Conservation (phyloP, 2,888 invertebrate genomes). For the Heliconius charithonia region DNA sequence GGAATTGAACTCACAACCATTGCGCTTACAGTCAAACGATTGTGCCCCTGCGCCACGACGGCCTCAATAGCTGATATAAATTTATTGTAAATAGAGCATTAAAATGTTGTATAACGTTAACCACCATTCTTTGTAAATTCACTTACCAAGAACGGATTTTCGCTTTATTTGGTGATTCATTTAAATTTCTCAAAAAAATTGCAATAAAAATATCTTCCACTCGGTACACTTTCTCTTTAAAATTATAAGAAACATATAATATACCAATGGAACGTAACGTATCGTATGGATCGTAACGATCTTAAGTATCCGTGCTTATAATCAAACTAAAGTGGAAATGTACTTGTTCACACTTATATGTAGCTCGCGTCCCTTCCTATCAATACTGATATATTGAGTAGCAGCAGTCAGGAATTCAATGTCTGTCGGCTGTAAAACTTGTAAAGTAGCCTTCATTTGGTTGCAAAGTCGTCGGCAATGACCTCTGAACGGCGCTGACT, state of each 20-base stretch:
- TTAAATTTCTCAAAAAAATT: constrained; percentile 11
- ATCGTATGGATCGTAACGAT: neutral
- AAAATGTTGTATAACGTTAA: neutral
- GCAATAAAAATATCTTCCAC: constrained; percentile 21
- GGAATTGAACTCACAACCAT: neutral
- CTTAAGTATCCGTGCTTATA: constrained; percentile 32
- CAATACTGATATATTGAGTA: constrained; percentile 32
- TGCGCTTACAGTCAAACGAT: too few species aligned
- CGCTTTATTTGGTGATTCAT: constrained; percentile 15
- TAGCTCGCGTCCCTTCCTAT: constrained; percentile 36
- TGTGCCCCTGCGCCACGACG: too few species aligned
- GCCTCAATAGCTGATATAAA: neutral
- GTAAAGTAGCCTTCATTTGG: constrained; percentile 56
- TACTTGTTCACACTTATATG: constrained; percentile 36
- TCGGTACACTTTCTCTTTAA: constrained; percentile 16
- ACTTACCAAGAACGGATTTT: constrained; percentile 5
- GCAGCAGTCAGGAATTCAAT: constrained; percentile 30
- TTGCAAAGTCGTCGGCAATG: constrained; percentile 54
- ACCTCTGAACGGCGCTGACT: constrained; percentile 53
- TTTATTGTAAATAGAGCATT: neutral
- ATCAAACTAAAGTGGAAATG: constrained; percentile 30
- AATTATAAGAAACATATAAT: neutral
- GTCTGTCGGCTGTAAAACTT: constrained; percentile 44
- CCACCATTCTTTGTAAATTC: neutral
- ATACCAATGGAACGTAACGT: neutral